Percentiles rank a stretch among this genome's conserved stretches.
Conservation (phyloP, 2,797 vertebrate species). For the Masticophis lateralis region DNA sequence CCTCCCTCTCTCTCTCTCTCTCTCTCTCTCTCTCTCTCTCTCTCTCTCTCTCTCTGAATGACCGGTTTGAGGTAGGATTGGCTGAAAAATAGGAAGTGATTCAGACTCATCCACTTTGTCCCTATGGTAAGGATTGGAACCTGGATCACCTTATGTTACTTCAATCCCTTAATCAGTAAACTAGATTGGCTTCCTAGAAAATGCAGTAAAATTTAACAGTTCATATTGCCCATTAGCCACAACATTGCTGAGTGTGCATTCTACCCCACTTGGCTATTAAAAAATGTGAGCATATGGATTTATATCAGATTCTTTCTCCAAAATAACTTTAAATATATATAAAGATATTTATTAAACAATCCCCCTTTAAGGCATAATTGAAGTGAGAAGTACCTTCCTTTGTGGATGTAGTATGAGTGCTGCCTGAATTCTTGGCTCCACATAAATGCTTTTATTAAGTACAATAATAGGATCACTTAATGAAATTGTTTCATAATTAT, state of each 20-base stretch:
- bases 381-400: constrained; percentile 47
- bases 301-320: neutral
- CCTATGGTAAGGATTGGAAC: neutral
- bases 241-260: neutral
- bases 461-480: constrained; percentile 50
- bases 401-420: constrained; percentile 11
- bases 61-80: neutral
- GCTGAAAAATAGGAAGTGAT: neutral
- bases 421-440: constrained; percentile 51
- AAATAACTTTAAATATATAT: constrained; percentile 35
- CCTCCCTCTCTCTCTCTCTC: neutral
- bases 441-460: constrained; percentile 53
- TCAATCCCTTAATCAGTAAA: neutral
- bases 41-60: neutral
- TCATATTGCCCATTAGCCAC: neutral
- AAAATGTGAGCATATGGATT: neutral
- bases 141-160: neutral
- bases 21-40: neutral
- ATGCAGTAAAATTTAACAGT: neutral
- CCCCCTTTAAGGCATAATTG: constrained; percentile 40
- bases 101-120: neutral
- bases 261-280: neutral
- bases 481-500: constrained; percentile 61
- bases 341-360: constrained; percentile 25
- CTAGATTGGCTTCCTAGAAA: neutral